Base-by-base conservation (phyloP, 2,113 vertebrate species). In the Cisticola juncidis region DNA sequence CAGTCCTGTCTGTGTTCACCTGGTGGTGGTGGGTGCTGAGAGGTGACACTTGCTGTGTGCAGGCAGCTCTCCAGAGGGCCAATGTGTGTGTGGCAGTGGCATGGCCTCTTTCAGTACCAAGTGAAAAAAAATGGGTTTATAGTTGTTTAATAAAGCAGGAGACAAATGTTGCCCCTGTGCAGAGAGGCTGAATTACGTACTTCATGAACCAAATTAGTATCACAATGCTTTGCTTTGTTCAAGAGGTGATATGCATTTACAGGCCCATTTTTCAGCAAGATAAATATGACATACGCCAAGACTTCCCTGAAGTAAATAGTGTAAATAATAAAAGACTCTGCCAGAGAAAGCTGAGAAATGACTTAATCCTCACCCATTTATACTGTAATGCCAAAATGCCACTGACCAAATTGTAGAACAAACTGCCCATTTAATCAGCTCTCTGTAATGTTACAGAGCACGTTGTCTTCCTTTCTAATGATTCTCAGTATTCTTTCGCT, bases 191-290 rank as follows among this genome's bases (percentile, higher is more conserved):
- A 98, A 98, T 99, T 99, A 99, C 98, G 98, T 98, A 99, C 98
- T 99, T 99, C 98, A 98, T 98, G 98, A 99, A 98, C 98, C 98
- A 98, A 98, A 99, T 99, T 98, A 99, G 98, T 98, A 98, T 97
- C 97, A 98, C 97, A 97, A 97, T 97, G 97, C 97, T 98, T 97
- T 98, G 98, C 98, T 99, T 98, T 99, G 98, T 99, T 98, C 96
- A 69, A 97, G 98, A 98, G 98, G 98, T 98, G 98, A 99, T 99
- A 98, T 61, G 83, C 98, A 97, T 98, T 98, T 98, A 98, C 29
- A 31, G 97, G 92, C 94, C 97, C 98, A 98, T 99, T 99, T 98
- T 98, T 98, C 98, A 98, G 97, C 94, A 98, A 98, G 98, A 98
- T 98, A 98, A 98, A 99, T 98, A 98, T 96, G 97, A 98, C 97